phyloP scores from a whole-genome alignment of 2,113 vertebrate species.

The Etheostoma spectabile region DNA sequence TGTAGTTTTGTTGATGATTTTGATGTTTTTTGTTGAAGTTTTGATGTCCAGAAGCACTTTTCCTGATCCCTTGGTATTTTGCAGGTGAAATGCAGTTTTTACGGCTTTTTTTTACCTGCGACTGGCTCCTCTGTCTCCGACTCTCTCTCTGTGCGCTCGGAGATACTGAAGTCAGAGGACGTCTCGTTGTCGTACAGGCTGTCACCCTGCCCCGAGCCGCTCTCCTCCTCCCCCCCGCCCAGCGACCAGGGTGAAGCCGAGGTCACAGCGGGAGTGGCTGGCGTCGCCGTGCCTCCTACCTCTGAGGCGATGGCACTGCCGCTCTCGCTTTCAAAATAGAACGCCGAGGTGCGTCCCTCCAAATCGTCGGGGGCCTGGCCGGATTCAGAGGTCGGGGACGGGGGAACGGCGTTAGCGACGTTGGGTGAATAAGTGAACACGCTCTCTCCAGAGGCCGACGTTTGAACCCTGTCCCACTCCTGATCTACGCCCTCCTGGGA shows the following conservation, averaged over 20 bases:
- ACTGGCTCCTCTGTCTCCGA: conserved; percentile 83
- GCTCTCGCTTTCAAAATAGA: conserved; percentile 85
- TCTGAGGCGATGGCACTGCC: conserved; percentile 70
- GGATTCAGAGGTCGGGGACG: conserved; percentile 32
- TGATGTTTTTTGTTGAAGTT: too few relatives aligned
- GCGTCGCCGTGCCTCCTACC: conserved; percentile 38
- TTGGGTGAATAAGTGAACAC: conserved; percentile 25
- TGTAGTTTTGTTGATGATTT: conserved; percentile 27
- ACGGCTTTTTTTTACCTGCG: conserved; percentile 91
- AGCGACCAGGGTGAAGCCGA: conserved; percentile 84
- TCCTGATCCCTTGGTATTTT: conserved; percentile 29
- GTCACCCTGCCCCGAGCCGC: conserved; percentile 92
- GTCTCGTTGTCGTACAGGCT: conserved; percentile 94
- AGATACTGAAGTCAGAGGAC: conserved; percentile 96
- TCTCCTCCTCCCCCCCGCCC: conserved; percentile 90
- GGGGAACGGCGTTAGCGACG: conserved; percentile 16
- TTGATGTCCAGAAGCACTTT: conserved; percentile 37
- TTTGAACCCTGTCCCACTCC: conserved; percentile 82
- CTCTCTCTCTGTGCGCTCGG: conserved; percentile 88
- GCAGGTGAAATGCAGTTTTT: conserved; percentile 11
- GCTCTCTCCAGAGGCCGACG: conserved; percentile 78
- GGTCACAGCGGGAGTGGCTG: conserved; percentile 62
- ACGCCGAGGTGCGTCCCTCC: conserved; percentile 79
- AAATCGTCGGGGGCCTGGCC: conserved; percentile 55
- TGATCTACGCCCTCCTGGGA: conserved; percentile 86